Evolutionary conservation across 1,140 invertebrate genomes (phyloP).

Genomic region (Liolophura sinensis): DNA sequence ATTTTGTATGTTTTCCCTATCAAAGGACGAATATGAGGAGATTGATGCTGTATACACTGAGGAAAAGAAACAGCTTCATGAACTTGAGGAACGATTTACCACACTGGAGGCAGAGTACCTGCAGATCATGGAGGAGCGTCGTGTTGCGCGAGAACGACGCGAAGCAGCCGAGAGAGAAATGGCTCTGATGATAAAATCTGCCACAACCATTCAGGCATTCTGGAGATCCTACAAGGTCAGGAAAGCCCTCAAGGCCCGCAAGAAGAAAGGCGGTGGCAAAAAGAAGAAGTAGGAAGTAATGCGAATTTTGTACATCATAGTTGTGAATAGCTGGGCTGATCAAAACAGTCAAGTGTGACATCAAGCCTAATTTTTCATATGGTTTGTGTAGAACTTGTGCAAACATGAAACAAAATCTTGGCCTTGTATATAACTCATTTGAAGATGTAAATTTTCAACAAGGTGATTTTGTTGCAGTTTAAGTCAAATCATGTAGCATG

Average conservation of each 20-base stretch:
- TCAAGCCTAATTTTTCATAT: too few species aligned
- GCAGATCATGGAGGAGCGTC: conserved; percentile 50
- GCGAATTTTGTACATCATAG: too few species aligned
- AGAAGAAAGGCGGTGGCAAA: conserved; percentile 50
- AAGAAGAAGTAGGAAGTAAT: conserved; percentile 44
- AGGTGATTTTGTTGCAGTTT: too few species aligned
- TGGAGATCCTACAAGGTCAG: conserved; percentile 59
- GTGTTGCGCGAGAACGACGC: conserved; percentile 44
- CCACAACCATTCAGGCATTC: conserved; percentile 58
- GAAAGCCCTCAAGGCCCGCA: conserved; percentile 54
- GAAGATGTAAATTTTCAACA: too few species aligned
- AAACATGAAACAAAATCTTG: too few species aligned
- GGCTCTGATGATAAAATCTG: conserved; percentile 48
- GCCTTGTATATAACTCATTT: too few species aligned
- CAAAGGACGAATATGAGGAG: conserved; percentile 55
- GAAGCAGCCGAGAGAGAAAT: conserved; percentile 53
- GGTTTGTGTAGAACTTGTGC: too few species aligned
- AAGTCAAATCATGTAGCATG: too few species aligned
- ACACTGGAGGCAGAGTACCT: conserved; percentile 55
- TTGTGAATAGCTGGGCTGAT: too few species aligned
- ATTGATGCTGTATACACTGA: conserved; percentile 55
- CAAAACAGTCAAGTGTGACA: too few species aligned
- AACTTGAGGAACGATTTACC: conserved; percentile 56
- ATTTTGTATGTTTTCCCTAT: too few species aligned
- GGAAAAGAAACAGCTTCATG: conserved; percentile 57